Evolutionary conservation across 2,113 vertebrate genomes (phyloP).

Genomic region (Leptocoma aspasia): DNA sequence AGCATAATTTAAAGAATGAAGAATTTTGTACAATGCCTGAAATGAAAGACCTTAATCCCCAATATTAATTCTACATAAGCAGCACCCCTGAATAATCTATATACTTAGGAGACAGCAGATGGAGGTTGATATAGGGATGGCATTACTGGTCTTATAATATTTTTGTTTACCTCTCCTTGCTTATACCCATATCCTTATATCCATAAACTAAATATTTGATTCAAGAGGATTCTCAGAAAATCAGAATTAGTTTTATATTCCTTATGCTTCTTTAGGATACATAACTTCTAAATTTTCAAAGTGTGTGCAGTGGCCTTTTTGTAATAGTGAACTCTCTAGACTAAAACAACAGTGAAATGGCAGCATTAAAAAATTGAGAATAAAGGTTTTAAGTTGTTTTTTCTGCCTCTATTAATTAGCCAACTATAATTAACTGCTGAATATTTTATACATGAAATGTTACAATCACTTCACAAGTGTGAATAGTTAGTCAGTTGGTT

Average conservation of each 20-base stretch:
- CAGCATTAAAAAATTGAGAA: neutral
- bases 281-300: neutral
- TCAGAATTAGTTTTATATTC: neutral
- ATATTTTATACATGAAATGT: neutral
- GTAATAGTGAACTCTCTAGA: neutral
- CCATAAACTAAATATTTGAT: neutral
- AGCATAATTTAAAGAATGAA: neutral
- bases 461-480: neutral
- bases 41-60: neutral
- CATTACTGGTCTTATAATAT: neutral
- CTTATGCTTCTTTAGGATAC: neutral
- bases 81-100: neutral
- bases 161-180: neutral
- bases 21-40: neutral
- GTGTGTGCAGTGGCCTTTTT: neutral
- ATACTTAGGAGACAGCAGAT: neutral
- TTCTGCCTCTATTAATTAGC: neutral
- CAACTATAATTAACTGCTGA: neutral
- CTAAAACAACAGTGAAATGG: neutral
- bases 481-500: neutral
- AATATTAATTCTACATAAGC: neutral
- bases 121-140: neutral
- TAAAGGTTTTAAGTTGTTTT: neutral
- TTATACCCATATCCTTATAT: neutral
- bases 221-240: neutral